Evolutionary conservation across 1,140 invertebrate genomes (phyloP).

Genomic region (Lamellibrachia luymesi): DNA sequence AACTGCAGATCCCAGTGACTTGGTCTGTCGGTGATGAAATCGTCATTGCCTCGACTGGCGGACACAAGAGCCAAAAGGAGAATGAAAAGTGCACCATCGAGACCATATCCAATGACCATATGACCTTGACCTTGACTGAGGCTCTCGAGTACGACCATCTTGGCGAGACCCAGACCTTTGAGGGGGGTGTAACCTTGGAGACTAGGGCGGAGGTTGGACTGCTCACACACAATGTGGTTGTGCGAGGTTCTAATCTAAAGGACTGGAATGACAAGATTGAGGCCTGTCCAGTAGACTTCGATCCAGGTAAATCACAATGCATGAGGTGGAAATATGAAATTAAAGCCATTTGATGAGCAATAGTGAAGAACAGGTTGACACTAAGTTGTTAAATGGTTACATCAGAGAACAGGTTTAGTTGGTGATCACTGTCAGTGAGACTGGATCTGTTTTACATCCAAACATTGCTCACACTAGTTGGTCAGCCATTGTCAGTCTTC

Average conservation of each 20-base stretch:
- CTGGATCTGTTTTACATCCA: neutral
- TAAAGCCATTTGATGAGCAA: neutral
- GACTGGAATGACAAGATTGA: conserved; percentile 30
- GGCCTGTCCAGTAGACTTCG: conserved; percentile 33
- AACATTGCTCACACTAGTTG: neutral
- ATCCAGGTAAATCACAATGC: conserved; percentile 29
- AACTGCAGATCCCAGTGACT: conserved; percentile 27
- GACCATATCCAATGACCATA: conserved; percentile 35
- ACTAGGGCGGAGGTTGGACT: conserved; percentile 31
- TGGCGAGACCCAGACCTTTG: conserved; percentile 34
- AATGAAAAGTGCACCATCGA: conserved; percentile 44
- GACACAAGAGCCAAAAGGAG: conserved; percentile 37
- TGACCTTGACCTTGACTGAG: conserved; percentile 40
- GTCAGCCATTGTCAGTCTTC: neutral
- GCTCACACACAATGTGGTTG: conserved; percentile 24
- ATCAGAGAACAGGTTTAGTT: too few relatives aligned
- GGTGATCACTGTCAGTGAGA: neutral
- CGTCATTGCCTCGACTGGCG: conserved; percentile 51
- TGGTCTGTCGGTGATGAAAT: conserved; percentile 51
- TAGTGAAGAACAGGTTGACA: too few relatives aligned
- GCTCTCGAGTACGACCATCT: conserved; percentile 44
- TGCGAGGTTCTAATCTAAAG: conserved; percentile 30
- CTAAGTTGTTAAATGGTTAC: too few relatives aligned
- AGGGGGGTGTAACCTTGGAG: conserved; percentile 20
- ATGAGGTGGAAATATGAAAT: neutral